Evolutionary conservation across 2,797 vertebrate genomes (phyloP).

Genomic region (Gymnoscopelus braueri): DNA sequence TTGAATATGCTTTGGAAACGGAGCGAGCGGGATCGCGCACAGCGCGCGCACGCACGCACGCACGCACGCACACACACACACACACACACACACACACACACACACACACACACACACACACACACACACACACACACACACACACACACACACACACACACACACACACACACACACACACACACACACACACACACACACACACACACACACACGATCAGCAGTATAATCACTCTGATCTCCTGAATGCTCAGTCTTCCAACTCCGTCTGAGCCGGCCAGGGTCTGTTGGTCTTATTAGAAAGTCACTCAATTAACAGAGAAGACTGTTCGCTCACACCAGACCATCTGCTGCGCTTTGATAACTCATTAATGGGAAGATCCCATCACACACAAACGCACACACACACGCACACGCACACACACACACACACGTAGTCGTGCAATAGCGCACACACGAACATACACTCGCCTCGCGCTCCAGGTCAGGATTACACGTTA

Average conservation of each 20-base stretch:
- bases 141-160: constrained; percentile 24
- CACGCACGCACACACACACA: constrained; percentile 21
- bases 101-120: constrained; percentile 5
- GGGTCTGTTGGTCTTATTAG: constrained; percentile 74
- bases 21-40: constrained; percentile 37
- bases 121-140: constrained; percentile 6
- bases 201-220: not conserved
- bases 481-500: constrained; percentile 78
- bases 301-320: constrained; percentile 80
- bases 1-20: constrained; percentile 51
- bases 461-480: constrained; percentile 39
- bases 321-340: constrained; percentile 74
- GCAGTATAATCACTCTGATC: constrained; percentile 47
- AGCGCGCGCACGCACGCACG: constrained; percentile 12
- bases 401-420: no score
- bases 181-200: not conserved
- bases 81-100: constrained; percentile 16
- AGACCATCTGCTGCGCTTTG: constrained; percentile 80
- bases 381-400: constrained; percentile 47
- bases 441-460: no score
- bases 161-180: constrained; percentile 18
- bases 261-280: constrained; percentile 55
- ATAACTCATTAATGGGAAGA: constrained; percentile 83
- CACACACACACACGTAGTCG: no score
- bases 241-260: constrained; percentile 59